A percentile compares a stretch with the other conserved stretches of the same genome.
Evolutionary conservation across 2,888 invertebrate species (phyloP).

Genomic region (Baccha elongata): DNA sequence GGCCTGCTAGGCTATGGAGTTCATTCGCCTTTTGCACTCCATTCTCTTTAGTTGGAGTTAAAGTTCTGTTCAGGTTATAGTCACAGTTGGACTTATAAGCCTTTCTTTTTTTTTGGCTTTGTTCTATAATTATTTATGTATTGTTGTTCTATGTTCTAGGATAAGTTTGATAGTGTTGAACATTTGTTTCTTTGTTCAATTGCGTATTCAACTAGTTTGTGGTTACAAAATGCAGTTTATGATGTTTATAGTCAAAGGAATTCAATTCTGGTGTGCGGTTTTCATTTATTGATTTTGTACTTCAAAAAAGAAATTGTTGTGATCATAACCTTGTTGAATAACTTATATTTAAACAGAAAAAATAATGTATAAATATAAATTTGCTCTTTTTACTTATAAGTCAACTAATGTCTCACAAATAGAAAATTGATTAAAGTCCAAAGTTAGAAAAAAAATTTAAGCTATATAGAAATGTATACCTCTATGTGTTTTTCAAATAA

Average conservation of each 20-base stretch:
- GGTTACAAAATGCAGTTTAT: neutral
- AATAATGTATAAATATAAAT: too few relatives aligned
- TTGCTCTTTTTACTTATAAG: too few relatives aligned
- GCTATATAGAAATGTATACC: too few relatives aligned
- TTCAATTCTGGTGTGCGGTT: too few relatives aligned
- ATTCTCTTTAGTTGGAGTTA: constrained; percentile 74
- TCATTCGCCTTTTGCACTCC: constrained; percentile 81
- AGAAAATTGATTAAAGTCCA: too few relatives aligned
- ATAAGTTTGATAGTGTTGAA: neutral
- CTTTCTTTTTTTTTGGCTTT: constrained; percentile 32
- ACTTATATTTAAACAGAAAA: too few relatives aligned
- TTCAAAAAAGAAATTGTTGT: too few relatives aligned
- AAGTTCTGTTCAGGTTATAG: constrained; percentile 37
- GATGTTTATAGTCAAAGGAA: constrained; percentile 1
- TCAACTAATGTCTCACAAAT: too few relatives aligned
- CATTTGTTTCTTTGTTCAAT: constrained; percentile 17
- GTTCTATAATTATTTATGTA: constrained; percentile 24
- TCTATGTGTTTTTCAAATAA: too few relatives aligned
- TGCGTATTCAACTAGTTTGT: neutral
- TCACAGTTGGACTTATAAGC: constrained; percentile 10
- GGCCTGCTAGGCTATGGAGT: constrained; percentile 76
- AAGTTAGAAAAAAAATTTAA: too few relatives aligned
- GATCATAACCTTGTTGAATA: too few relatives aligned
- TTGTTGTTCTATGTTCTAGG: constrained; percentile 28
- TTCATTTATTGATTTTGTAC: neutral